Percentiles rank a stretch among this genome's conserved stretches.
Conservation (phyloP, 1,140 invertebrate genomes). For the Formica exsecta region DNA sequence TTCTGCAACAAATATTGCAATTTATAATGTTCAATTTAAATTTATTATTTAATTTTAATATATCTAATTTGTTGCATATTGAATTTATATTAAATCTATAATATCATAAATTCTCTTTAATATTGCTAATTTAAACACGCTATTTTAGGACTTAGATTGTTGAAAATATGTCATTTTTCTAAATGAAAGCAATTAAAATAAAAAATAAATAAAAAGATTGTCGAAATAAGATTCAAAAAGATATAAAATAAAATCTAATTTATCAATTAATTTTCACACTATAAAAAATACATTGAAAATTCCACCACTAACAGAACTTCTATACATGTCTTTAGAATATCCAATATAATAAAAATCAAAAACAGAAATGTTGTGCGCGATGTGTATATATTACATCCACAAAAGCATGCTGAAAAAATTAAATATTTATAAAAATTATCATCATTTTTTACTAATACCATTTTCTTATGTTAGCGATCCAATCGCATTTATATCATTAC, state of each 20-base stretch:
- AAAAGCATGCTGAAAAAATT: slow-evolving; percentile 1
- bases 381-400: neutral
- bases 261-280: no score
- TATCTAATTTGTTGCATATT: neutral
- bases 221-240: no score
- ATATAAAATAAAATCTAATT: no score
- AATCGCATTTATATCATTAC: neutral
- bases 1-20: neutral
- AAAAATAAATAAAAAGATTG: no score
- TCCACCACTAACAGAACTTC: neutral
- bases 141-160: no score
- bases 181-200: no score
- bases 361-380: neutral
- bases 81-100: neutral
- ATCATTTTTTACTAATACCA: neutral
- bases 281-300: neutral
- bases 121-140: no score
- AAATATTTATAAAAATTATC: slow-evolving; percentile 4
- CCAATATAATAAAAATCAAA: neutral
- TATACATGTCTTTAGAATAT: neutral
- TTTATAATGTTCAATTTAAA: slow-evolving; percentile 4
- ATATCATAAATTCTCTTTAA: no score
- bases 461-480: neutral
- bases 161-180: no score
- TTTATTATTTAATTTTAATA: slow-evolving; percentile 7